These are phyloP conservation scores for mouse (Mus musculus) DNA, from an alignment of 2,113 vertebrate species.

Conservation along the genomic window DNA sequence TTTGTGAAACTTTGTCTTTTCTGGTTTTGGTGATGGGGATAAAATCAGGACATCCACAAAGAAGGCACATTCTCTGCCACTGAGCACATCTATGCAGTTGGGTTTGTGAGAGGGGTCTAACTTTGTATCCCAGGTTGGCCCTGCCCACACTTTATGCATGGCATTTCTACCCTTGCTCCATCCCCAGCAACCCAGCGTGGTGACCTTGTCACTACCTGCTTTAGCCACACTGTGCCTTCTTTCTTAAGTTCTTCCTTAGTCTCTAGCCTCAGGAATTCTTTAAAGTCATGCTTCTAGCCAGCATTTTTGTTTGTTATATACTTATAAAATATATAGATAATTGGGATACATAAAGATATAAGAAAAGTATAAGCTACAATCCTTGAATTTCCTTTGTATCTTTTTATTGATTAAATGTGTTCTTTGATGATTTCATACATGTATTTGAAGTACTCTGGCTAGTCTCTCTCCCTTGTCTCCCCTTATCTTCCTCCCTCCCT, in stretches of 20 bases:
- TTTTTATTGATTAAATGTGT: neutral
- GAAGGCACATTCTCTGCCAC: neutral
- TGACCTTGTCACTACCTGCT: rapidly evolving
- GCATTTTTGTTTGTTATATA: neutral
- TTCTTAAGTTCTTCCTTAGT: neutral
- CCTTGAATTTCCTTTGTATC: neutral
- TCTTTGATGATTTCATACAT: neutral
- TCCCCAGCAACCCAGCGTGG: neutral
- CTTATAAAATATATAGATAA: neutral
- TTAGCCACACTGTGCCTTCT: no score
- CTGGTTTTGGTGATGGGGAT: neutral
- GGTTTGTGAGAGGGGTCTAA: neutral
- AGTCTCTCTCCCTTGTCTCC: neutral
- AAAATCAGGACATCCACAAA: neutral
- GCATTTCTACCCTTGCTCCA: rapidly evolving
- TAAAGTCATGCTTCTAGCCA: neutral
- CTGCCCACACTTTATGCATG: neutral
- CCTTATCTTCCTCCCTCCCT: no score
- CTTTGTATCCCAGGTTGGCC: neutral
- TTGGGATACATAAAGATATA: neutral
- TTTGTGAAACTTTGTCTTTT: neutral
- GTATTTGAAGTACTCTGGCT: neutral
- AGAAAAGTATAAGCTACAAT: neutral
- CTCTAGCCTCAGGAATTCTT: neutral
- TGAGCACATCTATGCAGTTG: neutral